Base-by-base conservation (phyloP, 2,113 vertebrate genomes). In the Calyptomena viridis region DNA sequence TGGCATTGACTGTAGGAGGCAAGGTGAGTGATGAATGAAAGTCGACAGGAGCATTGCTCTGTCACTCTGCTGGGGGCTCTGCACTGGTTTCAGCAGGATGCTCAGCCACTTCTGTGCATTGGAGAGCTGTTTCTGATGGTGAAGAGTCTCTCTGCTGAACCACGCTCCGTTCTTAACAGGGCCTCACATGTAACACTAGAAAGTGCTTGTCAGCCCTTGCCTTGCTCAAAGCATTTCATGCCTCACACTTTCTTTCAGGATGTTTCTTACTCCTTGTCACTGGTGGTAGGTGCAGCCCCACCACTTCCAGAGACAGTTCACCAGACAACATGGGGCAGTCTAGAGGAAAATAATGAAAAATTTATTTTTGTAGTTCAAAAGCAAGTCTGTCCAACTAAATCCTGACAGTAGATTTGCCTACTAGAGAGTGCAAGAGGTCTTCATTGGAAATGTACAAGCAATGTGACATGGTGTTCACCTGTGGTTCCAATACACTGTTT, bases 11-110 rank as follows among this genome's bases (percentile, higher is more conserved):
- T 0, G 0, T 3, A 49, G 46, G 23, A 60, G 42, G 39, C 0
- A 1, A 0, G 2, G 28, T 0, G 0, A 27, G 44, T 19, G 68
- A 66, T 1, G 4, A 37, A 56, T 8, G 22, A 44, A 30, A 13
- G 28, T 8, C 56, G 75, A 14, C 15, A 66, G 66, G 23, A 82
- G 42, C 93, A 31, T 1, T 0, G 1, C 33, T 14, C 23, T 0
- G 1, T 24, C 49, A 1, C 78, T 40, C 37, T 7, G 5, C 76
- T 7, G 42, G n/a, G 31, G 37, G 39, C 49, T 72, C 27, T 6
- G 5, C 11, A 0, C 33, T 22, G 67, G 6, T 60, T 44, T 10
- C 66, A 50, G 74, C 53, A 49, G 49, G n/a, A 33, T 37, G 50
- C 63, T 77, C 58, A 20, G 46, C 5, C 6, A 2, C 55, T 40